Conservation (phyloP, 2,113 vertebrate genomes). For the Larimichthys crocea region DNA sequence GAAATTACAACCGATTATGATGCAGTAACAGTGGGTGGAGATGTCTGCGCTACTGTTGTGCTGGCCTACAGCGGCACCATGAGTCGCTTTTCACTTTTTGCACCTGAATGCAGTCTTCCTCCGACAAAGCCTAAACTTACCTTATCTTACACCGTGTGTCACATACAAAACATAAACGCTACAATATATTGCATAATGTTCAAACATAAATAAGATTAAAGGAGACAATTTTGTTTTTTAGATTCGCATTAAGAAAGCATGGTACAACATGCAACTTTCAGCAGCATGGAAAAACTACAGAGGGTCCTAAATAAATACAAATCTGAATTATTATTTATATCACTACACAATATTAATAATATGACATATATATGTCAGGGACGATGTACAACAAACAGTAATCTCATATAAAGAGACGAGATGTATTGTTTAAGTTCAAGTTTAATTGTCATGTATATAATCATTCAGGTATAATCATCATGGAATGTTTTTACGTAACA, state of each 20-base stretch:
- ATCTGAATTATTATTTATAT: neutral
- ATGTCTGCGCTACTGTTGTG: conserved; percentile 23
- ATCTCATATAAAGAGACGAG: conserved; percentile 21
- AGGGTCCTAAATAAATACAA: too few relatives aligned
- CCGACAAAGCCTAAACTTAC: neutral
- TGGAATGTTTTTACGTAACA: too few relatives aligned
- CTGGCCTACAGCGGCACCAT: conserved; percentile 68
- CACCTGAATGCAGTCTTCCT: neutral
- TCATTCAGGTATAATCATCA: too few relatives aligned
- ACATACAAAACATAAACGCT: neutral
- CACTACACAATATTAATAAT: neutral
- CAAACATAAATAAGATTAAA: neutral
- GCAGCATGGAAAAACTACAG: neutral
- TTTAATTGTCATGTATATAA: too few relatives aligned
- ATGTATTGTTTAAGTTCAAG: too few relatives aligned
- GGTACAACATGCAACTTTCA: neutral
- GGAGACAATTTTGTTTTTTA: too few relatives aligned
- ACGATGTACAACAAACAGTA: conserved; percentile 18
- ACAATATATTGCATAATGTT: neutral
- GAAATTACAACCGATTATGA: neutral
- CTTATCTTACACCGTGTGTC: neutral
- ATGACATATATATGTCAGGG: neutral
- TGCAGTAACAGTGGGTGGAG: conserved; percentile 55
- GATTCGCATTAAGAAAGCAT: neutral
- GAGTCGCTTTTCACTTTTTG: conserved; percentile 28